Percentiles rank a stretch among this genome's conserved stretches.
Conservation (phyloP, 2,113 vertebrate species). For the Zingel zingel region DNA sequence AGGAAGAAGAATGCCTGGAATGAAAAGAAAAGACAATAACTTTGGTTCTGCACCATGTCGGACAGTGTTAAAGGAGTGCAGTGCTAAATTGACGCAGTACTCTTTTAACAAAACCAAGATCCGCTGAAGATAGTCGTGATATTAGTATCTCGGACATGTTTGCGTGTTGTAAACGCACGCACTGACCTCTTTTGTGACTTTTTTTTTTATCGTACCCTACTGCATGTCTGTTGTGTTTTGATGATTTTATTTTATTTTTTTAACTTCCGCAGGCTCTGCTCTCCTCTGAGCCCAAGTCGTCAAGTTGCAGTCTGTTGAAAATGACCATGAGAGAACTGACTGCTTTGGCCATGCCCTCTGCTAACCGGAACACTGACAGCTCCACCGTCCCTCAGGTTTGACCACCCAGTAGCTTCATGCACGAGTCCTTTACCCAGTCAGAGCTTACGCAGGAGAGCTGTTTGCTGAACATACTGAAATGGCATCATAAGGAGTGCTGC, state of each 20-base stretch:
- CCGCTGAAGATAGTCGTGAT: background rate
- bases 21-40: too few species aligned
- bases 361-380: constrained; percentile 68
- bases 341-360: constrained; percentile 84
- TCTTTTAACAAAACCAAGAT: background rate
- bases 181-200: too few species aligned
- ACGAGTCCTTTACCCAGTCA: background rate
- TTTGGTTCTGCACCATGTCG: background rate
- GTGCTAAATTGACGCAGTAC: too few species aligned
- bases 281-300: constrained; percentile 93
- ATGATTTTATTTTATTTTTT: background rate
- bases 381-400: constrained; percentile 92
- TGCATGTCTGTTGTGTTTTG: background rate
- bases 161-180: background rate
- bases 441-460: background rate
- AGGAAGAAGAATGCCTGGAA: background rate
- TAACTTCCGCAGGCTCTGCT: constrained; percentile 87
- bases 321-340: constrained; percentile 93
- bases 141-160: background rate
- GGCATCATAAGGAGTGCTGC: background rate
- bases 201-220: background rate
- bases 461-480: background rate
- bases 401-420: background rate
- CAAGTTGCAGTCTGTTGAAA: constrained; percentile 91
- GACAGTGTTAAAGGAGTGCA: too few species aligned